A percentile compares a stretch with the other conserved stretches of the same genome.
These are phyloP conservation scores for Coenobita brevimanus DNA, from an alignment of 1,140 invertebrate genomes.

Conservation along the genomic window DNA sequence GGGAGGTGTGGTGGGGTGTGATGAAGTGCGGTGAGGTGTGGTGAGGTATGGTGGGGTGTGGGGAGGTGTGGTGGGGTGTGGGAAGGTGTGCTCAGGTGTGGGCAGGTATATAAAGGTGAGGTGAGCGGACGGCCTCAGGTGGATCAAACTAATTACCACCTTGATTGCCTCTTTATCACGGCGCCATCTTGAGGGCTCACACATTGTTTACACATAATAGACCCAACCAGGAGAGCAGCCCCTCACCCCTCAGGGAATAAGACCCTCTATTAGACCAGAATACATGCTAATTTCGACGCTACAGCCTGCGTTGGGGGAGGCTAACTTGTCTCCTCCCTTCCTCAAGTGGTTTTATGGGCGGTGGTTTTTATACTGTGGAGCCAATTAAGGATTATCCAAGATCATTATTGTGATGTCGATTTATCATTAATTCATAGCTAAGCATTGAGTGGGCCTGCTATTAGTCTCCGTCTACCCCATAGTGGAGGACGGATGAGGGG, in stretches of 20 bases:
- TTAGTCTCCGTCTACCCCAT: slow-evolving; percentile 32
- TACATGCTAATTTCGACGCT: no score
- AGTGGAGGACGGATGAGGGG: background rate
- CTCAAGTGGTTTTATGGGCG: background rate
- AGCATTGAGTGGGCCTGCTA: slow-evolving; percentile 19
- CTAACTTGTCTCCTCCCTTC: no score
- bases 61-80: slow-evolving; percentile 2
- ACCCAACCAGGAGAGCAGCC: background rate
- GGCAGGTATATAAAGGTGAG: background rate
- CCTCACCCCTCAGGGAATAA: background rate
- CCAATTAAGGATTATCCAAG: slow-evolving; percentile 28
- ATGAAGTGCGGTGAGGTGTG: no score
- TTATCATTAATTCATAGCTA: slow-evolving; percentile 44
- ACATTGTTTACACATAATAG: slow-evolving; percentile 49
- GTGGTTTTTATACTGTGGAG: background rate
- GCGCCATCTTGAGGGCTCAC: slow-evolving; percentile 29
- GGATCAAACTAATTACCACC: slow-evolving; percentile 37
- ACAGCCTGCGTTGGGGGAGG: no score
- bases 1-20: background rate
- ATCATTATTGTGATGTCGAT: slow-evolving; percentile 43
- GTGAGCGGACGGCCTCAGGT: slow-evolving; percentile 5
- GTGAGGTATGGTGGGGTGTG: no score
- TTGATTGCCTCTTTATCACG: slow-evolving; percentile 48
- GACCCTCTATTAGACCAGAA: background rate
- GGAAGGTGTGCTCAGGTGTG: background rate